A percentile compares a stretch with the other conserved stretches of the same genome.
phyloP scores from a whole-genome alignment of 2,888 invertebrate genomes.

The Empis stercorea region DNA sequence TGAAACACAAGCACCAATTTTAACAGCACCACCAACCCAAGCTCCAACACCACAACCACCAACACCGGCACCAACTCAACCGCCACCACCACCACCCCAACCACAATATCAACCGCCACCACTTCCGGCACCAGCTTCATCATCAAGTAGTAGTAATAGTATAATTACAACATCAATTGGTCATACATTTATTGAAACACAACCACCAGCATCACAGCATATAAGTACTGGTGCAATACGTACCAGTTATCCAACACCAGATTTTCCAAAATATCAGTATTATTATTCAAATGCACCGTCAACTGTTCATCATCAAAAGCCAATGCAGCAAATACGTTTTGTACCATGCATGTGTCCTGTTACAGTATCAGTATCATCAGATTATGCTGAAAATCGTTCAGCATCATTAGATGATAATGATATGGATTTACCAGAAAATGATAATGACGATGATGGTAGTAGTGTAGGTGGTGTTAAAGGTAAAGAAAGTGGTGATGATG shows the following conservation, averaged over 20 bases:
- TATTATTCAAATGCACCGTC: background rate
- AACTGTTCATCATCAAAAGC: background rate
- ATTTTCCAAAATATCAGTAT: constrained; percentile 9
- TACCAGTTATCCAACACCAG: constrained; percentile 4
- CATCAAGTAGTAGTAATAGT: background rate
- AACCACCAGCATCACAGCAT: constrained; percentile 1
- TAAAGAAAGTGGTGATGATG: background rate
- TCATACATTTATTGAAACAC: constrained; percentile 1
- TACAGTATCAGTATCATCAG: constrained; percentile 9
- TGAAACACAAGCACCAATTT: background rate
- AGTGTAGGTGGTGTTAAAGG: background rate
- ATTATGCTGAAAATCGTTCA: constrained; percentile 6
- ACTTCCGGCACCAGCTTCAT: background rate
- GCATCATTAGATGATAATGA: background rate
- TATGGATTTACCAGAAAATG: background rate
- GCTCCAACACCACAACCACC: background rate
- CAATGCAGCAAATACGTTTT: constrained; percentile 12
- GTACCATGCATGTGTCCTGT: constrained; percentile 17
- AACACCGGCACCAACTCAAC: background rate
- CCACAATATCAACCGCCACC: background rate
- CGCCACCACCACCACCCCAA: constrained; percentile 1
- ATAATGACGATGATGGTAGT: background rate
- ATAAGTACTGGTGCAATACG: background rate
- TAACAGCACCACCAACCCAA: constrained; percentile 3
- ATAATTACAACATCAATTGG: background rate